Evolutionary conservation across 2,113 vertebrate genomes (phyloP).

Genomic region (Psettodes erumei): DNA sequence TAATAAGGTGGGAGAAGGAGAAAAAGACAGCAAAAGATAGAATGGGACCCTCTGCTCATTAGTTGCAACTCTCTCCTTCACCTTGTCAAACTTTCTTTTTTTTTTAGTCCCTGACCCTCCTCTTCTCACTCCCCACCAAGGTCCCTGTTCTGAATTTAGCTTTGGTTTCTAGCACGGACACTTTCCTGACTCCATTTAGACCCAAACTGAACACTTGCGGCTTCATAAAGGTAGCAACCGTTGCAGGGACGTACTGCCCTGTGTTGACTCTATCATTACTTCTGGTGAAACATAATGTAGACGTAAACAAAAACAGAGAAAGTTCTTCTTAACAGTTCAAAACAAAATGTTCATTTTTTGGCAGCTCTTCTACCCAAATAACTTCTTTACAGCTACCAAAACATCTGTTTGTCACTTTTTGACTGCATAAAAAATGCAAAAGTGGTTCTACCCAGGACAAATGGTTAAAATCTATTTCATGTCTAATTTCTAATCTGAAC

Average conservation of each 20-base stretch:
- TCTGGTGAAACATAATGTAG: too few species aligned
- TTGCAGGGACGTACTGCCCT: background rate
- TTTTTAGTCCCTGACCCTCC: background rate
- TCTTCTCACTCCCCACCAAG: background rate
- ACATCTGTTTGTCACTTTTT: background rate
- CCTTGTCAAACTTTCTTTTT: background rate
- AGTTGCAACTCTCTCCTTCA: constrained; percentile 2
- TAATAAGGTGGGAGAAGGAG: background rate
- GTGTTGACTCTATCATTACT: background rate
- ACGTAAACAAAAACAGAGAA: background rate
- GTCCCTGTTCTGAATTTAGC: background rate
- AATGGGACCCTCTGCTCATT: constrained; percentile 28
- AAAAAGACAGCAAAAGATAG: background rate
- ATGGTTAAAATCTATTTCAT: background rate
- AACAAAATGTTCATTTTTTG: background rate
- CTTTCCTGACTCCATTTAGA: background rate
- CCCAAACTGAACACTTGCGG: background rate
- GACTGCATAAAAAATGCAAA: background rate
- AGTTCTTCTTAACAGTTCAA: background rate
- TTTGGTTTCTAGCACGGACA: background rate
- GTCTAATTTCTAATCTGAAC: background rate
- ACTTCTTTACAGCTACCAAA: background rate
- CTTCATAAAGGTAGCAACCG: background rate
- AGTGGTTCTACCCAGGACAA: background rate
- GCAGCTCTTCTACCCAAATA: background rate